Evolutionary conservation across 2,113 vertebrate genomes (phyloP), one percentile per base, ranked within the genome.

Genomic region (Ia io): DNA sequence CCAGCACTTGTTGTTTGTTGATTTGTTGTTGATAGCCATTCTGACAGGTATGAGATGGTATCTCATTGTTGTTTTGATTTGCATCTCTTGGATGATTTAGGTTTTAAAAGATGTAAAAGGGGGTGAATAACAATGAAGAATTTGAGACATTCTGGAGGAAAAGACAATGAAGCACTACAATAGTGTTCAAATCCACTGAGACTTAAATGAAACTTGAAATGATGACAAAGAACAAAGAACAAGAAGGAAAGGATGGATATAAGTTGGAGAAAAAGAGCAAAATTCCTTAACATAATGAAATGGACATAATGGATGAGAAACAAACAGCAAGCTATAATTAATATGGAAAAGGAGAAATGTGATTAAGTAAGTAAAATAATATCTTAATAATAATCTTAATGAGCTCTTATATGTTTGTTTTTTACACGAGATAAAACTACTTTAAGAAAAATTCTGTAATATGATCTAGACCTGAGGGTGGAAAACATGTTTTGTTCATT

Each of bases 351-450:
- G 78, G 74, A 84, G 59, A 95, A 89, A 73, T 59, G 37, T 32
- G 17, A 89, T 83, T 88, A 76, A 71, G 63, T 84, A 59, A 90
- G 28, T 76, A 73, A 92, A 96, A 87, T 80, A 84, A 44, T 92
- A 82, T 73, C 59, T 93, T 91, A 94, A 80, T 87, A 96, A 90
- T 93, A 95, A 86, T 84, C 35, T 88, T 89, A 97, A 87, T 88
- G 18, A 93, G 22, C 30, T 88, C 30, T 65, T 90, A 70, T 13
- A 84, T 49, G 32, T 86, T 83, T 95, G 6, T 35, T 80, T 94
- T 95, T 88, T 83, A 67, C 9, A 80, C 1, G 42, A 67, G 12
- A 76, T 88, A 77, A 80, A 92, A n/a, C n/a, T 90, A 92, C 74
- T 87, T 92, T 30, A 56, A 84, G 63, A 88, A 93, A 88, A 49